Evolutionary conservation across 2,113 vertebrate species (phyloP).

Genomic region (Sarotherodon lohbergeri): DNA sequence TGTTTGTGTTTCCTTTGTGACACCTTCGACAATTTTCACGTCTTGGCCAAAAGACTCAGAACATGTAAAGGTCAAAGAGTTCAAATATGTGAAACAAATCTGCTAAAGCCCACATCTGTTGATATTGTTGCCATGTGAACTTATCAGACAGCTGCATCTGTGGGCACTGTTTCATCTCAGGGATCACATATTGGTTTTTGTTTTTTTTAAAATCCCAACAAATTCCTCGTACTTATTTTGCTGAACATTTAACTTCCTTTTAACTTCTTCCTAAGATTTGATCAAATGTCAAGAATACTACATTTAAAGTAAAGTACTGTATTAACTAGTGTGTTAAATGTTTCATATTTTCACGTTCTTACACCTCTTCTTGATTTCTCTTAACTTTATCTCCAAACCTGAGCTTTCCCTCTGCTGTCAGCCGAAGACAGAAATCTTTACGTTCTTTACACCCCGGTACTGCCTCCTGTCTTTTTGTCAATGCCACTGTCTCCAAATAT

Average conservation of each 20-base stretch:
- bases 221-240: background rate
- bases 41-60: background rate
- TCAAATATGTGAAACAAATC: background rate
- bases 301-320: background rate
- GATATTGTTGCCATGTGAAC: background rate
- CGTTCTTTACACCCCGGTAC: background rate
- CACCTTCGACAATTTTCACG: background rate
- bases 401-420: background rate
- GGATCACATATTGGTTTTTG: background rate
- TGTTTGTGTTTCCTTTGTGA: background rate
- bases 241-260: background rate
- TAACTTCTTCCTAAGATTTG: background rate
- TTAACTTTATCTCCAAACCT: background rate
- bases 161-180: background rate
- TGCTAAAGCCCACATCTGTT: background rate
- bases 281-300: background rate
- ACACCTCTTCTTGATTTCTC: background rate
- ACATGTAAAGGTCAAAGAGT: background rate
- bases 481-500: background rate
- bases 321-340: background rate
- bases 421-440: background rate
- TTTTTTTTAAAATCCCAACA: background rate
- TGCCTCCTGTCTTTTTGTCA: background rate
- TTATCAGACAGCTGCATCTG: background rate
- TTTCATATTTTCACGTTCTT: background rate